Base-by-base conservation (phyloP, 2,113 vertebrate genomes). In the Dipodomys ordii region DNA sequence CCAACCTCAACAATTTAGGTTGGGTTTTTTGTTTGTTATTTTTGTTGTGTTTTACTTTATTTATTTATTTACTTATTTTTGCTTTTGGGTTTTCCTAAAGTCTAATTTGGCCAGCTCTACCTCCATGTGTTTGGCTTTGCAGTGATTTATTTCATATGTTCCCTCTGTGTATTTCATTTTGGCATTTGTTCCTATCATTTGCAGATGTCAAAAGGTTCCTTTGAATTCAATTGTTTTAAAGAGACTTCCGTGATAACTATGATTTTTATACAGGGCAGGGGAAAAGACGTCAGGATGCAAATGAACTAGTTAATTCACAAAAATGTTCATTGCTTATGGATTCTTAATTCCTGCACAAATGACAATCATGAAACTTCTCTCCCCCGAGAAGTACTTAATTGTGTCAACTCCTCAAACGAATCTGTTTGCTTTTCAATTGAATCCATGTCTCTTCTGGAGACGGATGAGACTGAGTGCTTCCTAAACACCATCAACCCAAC, bases 111-210 rank as follows among this genome's bases (percentile, higher is more conserved):
- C 97, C 96, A 96, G 91, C 92, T 97, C 93, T 96, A 92, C 96
- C 97, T 98, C 97, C 97, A 88, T 95, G 89, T 95, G 96, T 96
- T 98, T 94, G 90, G 92, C 82, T 97, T 97, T 98, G 93, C 95
- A 86, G 92, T 98, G 97, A 98, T 98, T 98, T 94, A 97, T 97
- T 98, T 98, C 97, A 97, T 96, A 97, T 98, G 97, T 97, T 98
- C 95, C 96, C 96, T 94, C 96, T 96, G 97, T 94, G 94, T 96
- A 94, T 94, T 98, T 97, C 96, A 98, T 76, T 6, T 90, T 96
- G 97, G 95, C 92, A 88, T 98, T 96, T 98, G 89, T 96, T 98
- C 97, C 97, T 95, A 97, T 97, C 83, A 0, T 97, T 98, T 95
- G 97, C 96, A 90, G 95, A 97, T 97, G 96, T 97, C 97, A 97